Evolutionary conservation across 1,140 invertebrate species (phyloP), one percentile per base, ranked within the genome.

Genomic region (Drosophila fuyamai): DNA sequence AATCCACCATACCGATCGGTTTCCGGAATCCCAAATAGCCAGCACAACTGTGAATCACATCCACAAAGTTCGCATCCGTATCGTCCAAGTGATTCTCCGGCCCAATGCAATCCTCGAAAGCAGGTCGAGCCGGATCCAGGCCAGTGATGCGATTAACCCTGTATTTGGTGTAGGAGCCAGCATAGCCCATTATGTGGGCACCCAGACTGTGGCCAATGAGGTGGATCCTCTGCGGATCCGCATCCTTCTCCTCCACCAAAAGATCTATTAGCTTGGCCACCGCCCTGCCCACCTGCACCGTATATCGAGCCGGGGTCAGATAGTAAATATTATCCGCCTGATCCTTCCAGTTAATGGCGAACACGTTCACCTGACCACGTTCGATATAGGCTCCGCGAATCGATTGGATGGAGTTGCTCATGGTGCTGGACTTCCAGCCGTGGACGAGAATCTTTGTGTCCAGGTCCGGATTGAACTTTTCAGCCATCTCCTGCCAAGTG

Each of bases 151-250:
- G 93, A 16, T 93, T 91, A 5, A 96, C 94, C 38, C 94, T 93
- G 54, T 92, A 92, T 55, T 91, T 93, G 3, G 94, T 91, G 67
- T 93, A 93, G 58, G 93, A 93, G 0, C 97, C 97, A 0, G 96
- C 95, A 89, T 97, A 97, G 13, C 97, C 97, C 76, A 97, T 96
- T 10, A 98, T 95, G 54, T 98, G 97, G 0, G 97, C 97, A 12
- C 98, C 98, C 36, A 98, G 93, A 81, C 97, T 98, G 92, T 98
- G 97, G 0, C 97, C 96, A 47, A 96, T 94, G 41, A 96, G 92
- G 91, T 96, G 95, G 23, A 96, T 93, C 23, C 94, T 86, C 63
- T 94, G 82, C 0, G 93, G 92, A 72, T 93, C 85, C 1, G 94
- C 68, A 5, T 93, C 93, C 70, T 94, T 94, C 18, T 94, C 91